Conservation (phyloP, 2,888 invertebrate species). For the Papilio gigon region DNA sequence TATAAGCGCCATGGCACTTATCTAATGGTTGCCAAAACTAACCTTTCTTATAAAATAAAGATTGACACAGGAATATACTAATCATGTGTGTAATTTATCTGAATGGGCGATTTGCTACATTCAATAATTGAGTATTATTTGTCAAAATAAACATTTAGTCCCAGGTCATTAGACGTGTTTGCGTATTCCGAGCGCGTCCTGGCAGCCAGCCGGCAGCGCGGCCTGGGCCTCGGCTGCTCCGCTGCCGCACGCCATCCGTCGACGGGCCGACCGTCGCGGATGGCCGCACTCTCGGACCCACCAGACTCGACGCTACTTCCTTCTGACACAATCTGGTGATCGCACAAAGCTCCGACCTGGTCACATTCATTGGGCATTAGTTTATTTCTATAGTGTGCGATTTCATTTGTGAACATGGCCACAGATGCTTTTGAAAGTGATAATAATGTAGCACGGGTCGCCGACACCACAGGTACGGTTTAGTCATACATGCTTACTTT, state of each 20-base stretch:
- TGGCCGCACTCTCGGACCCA: neutral
- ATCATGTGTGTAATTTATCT: neutral
- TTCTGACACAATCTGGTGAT: conserved; percentile 5
- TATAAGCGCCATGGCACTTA: neutral
- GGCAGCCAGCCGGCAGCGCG: neutral
- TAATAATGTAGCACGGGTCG: too few species aligned
- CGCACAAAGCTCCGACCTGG: neutral
- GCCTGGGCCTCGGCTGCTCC: neutral
- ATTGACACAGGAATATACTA: too few species aligned
- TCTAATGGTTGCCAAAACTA: too few species aligned
- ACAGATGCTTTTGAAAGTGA: too few species aligned
- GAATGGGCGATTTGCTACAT: neutral
- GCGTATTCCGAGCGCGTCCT: neutral
- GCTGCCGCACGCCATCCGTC: neutral
- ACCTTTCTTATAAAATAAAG: neutral
- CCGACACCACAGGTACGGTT: too few species aligned
- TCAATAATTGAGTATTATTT: too few species aligned
- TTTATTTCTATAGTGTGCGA: neutral
- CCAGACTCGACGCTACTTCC: conserved; percentile 22
- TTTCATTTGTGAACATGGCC: too few species aligned
- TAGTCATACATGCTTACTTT: too few species aligned
- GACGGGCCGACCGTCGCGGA: neutral
- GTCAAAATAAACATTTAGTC: neutral
- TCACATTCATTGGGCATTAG: neutral
- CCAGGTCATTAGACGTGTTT: neutral